phyloP scores from a whole-genome alignment of 2,113 vertebrate genomes.

The Pardalotus punctatus region DNA sequence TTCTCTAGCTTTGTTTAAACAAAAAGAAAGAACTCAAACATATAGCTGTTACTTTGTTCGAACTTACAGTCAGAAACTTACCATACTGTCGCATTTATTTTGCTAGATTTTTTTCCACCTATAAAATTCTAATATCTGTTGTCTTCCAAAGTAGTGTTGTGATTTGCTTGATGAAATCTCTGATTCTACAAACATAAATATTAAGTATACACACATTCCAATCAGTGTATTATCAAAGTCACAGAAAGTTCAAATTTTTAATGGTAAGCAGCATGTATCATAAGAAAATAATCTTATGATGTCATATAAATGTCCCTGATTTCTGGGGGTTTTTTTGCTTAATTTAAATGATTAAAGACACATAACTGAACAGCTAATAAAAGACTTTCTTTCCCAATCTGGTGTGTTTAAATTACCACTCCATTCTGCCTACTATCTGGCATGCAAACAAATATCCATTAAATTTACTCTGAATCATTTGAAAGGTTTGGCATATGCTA shows the following conservation, averaged over 20 bases:
- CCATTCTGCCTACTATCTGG: not conserved
- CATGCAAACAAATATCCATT: not conserved
- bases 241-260: not conserved
- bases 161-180: not conserved
- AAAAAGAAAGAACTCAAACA: slow-evolving; percentile 28
- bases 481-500: not conserved
- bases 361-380: not conserved
- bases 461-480: not conserved
- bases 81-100: not conserved
- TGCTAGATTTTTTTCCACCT: not conserved
- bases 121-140: not conserved
- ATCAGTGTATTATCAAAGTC: not conserved
- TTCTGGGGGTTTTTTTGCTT: not conserved
- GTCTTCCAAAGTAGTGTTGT: not conserved
- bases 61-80: slow-evolving; percentile 45
- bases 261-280: not conserved
- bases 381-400: not conserved
- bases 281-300: not conserved
- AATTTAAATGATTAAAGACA: not conserved
- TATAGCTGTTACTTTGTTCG: slow-evolving; percentile 62
- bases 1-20: slow-evolving; percentile 60
- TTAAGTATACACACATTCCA: not conserved
- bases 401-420: not conserved
- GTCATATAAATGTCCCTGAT: not conserved
- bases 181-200: not conserved